Base-by-base conservation (phyloP, 2,113 vertebrate species). In the Eonycteris spelaea region DNA sequence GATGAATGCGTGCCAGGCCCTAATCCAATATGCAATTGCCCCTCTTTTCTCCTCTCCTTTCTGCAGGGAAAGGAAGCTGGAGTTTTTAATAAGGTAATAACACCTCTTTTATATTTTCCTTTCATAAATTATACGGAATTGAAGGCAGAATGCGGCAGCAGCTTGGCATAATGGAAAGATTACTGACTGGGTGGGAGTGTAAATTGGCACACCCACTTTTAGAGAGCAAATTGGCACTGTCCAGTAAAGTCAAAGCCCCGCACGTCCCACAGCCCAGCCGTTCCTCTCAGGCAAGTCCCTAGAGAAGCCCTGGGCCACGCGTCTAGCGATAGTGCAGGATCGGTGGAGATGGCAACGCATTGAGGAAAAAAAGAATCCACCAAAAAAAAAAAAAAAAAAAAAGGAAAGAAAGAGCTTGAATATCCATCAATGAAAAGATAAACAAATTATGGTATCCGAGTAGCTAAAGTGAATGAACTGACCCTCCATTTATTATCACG, bases 91-190 rank as follows among this genome's bases (percentile, higher is more conserved):
- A 97, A 97, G 97, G 97, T 96, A 97, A 96, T 97, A 97, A 97
- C 97, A 97, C 97, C 96, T 97, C 96, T 97, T 98, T 97, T 97
- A 97, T 96, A 97, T 97, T 97, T 97, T 97, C 97, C 97, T 97
- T 98, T 97, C 97, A 97, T 97, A 97, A 97, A 97, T 97, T 96
- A 97, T 95, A 51, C 97, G 94, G 96, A 95, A 98, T 97, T 94
- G 97, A 96, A 97, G 93, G 91, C 96, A 95, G 97, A 94, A 96
- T 83, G 63, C 94, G 94, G 97, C 95, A 95, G 97, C 95, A 95
- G 91, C 83, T 79, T 97, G 93, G 97, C 83, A 91, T 94, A 75
- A 85, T 75, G 93, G 96, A 92, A 89, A 96, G 91, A 95, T 90
- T 83, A 91, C 96, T 75, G 96, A 40, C 93, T 19, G 88, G 87